These are phyloP conservation scores for Melanerpes formicivorus DNA, from an alignment of 2,113 vertebrate genomes.

Conservation along the genomic window DNA sequence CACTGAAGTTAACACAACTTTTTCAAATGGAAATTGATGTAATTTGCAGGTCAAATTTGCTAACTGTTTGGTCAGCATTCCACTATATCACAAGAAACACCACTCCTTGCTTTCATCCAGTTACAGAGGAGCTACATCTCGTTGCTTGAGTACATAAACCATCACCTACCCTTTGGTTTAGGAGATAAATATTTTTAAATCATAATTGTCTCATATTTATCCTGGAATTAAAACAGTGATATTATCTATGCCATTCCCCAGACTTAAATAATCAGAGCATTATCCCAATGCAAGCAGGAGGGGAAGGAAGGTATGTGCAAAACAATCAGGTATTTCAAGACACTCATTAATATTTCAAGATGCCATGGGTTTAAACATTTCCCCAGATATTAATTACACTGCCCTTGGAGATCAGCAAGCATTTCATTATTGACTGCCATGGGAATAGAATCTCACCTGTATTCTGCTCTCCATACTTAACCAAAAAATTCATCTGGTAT, in stretches of 20 bases:
- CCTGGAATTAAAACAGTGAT: not conserved
- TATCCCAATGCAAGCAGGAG: not conserved
- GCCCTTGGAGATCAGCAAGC: not conserved
- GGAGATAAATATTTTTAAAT: not conserved
- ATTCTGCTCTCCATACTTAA: not conserved
- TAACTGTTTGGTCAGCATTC: slow-evolving; percentile 6
- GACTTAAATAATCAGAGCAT: not conserved
- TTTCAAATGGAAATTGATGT: not conserved
- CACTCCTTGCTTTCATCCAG: not conserved
- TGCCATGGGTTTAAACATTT: not conserved
- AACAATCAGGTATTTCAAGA: not conserved
- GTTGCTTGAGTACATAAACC: not conserved
- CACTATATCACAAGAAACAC: not conserved
- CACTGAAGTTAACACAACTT: not conserved
- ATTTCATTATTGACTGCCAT: slow-evolving; percentile 8
- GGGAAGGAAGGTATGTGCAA: not conserved
- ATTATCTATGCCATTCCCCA: not conserved
- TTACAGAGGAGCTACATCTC: not conserved
- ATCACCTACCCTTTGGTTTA: not conserved
- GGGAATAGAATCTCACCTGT: slow-evolving; percentile 13
- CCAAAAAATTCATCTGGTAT: slow-evolving; percentile 35
- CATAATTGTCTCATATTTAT: not conserved
- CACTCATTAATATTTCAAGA: slow-evolving; percentile 27
- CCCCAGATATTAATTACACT: not conserved
- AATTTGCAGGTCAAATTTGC: not conserved